phyloP scores from a whole-genome alignment of 2,113 vertebrate genomes.

The Percina caprodes region DNA sequence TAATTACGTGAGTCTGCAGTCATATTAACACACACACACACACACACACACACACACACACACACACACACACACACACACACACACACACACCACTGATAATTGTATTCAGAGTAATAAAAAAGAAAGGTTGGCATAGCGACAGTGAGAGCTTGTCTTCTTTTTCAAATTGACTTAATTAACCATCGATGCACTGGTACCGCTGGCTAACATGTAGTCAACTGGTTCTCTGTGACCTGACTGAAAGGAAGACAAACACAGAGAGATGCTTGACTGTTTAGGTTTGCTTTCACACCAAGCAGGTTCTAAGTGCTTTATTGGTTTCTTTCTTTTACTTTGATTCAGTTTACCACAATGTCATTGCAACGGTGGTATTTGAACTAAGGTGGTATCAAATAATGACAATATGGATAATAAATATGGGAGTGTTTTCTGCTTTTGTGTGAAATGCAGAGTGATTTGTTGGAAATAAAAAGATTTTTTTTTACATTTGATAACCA shows the following conservation, averaged over 20 bases:
- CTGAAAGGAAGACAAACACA: background rate
- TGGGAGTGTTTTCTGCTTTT: background rate
- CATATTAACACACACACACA: constrained; percentile 31
- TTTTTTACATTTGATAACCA: too few species aligned
- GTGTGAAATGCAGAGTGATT: background rate
- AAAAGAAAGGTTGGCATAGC: constrained; percentile 67
- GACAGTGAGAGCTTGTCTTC: constrained; percentile 65
- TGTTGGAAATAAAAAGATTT: background rate
- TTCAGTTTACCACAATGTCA: background rate
- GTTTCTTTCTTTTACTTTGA: background rate
- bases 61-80: background rate
- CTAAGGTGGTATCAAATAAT: background rate
- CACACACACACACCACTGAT: constrained; percentile 5
- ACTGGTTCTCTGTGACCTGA: constrained; percentile 21
- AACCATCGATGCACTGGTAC: constrained; percentile 22
- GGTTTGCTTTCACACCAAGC: constrained; percentile 8
- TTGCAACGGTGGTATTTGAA: background rate
- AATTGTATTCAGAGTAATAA: constrained; percentile 76
- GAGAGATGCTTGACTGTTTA: constrained; percentile 9
- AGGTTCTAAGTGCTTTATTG: background rate
- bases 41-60: background rate
- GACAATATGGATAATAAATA: background rate
- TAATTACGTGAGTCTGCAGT: constrained; percentile 80
- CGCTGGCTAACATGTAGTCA: constrained; percentile 37
- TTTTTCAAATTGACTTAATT: constrained; percentile 63